phyloP scores from a whole-genome alignment of 2,113 vertebrate species.

The Oncorhynchus mykiss region DNA sequence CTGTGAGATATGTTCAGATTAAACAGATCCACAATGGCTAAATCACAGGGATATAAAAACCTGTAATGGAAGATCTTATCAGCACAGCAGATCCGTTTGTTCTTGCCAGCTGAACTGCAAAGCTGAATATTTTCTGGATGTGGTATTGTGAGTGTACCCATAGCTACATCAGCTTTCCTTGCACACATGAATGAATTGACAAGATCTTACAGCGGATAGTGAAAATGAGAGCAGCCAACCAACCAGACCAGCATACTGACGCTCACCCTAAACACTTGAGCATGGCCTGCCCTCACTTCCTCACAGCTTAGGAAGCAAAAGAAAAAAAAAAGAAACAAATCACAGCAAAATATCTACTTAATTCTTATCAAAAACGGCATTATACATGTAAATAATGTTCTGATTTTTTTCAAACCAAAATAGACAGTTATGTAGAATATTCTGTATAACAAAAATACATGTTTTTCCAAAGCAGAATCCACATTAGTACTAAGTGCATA shows the following conservation, averaged over 20 bases:
- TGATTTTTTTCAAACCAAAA: too few species aligned
- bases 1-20: not conserved
- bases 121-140: not conserved
- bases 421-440: too few species aligned
- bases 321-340: too few species aligned
- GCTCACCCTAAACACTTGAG: not conserved
- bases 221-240: slow-evolving; percentile 1
- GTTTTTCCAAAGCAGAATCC: too few species aligned
- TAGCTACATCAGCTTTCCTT: not conserved
- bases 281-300: not conserved
- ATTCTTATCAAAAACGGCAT: too few species aligned
- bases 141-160: not conserved
- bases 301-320: not conserved
- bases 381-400: too few species aligned
- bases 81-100: not conserved
- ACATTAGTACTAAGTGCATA: too few species aligned
- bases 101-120: not conserved
- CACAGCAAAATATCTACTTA: too few species aligned
- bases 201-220: slow-evolving; percentile 3
- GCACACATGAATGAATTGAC: not conserved
- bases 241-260: not conserved
- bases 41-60: not conserved
- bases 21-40: not conserved
- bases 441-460: too few species aligned
- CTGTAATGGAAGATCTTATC: not conserved